Evolutionary conservation across 2,113 vertebrate genomes (phyloP).

Genomic region (Podarcis cretensis): DNA sequence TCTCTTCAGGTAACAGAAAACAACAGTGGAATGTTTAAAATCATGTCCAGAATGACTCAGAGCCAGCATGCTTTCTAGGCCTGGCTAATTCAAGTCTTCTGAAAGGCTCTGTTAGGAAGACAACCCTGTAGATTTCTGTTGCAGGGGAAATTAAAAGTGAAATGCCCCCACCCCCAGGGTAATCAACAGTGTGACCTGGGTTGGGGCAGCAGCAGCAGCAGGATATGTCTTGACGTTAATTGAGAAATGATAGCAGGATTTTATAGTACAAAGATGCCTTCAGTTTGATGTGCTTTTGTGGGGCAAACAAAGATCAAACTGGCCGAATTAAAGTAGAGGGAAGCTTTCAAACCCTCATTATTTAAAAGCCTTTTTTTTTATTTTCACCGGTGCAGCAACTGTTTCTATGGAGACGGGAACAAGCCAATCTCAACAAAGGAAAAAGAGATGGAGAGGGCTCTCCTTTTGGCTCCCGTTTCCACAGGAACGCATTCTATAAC

Average conservation of each 20-base stretch:
- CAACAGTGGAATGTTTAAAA: neutral
- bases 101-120: neutral
- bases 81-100: neutral
- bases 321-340: constrained; percentile 37
- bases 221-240: neutral
- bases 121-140: neutral
- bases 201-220: neutral
- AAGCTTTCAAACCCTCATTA: constrained; percentile 60
- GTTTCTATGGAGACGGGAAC: constrained; percentile 66
- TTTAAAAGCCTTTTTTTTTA: constrained; percentile 42
- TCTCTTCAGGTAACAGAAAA: neutral
- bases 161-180: neutral
- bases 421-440: constrained; percentile 28
- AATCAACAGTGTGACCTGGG: neutral
- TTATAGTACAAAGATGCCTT: neutral
- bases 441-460: neutral
- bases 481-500: constrained; percentile 57
- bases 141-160: neutral
- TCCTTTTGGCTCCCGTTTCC: constrained; percentile 60
- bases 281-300: neutral
- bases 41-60: neutral
- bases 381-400: constrained; percentile 23
- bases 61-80: neutral
- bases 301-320: neutral
- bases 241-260: neutral